Evolutionary conservation across 2,797 vertebrate species (phyloP), one percentile per base, ranked within the genome.

Genomic region (Platyrinchus mystaceus): DNA sequence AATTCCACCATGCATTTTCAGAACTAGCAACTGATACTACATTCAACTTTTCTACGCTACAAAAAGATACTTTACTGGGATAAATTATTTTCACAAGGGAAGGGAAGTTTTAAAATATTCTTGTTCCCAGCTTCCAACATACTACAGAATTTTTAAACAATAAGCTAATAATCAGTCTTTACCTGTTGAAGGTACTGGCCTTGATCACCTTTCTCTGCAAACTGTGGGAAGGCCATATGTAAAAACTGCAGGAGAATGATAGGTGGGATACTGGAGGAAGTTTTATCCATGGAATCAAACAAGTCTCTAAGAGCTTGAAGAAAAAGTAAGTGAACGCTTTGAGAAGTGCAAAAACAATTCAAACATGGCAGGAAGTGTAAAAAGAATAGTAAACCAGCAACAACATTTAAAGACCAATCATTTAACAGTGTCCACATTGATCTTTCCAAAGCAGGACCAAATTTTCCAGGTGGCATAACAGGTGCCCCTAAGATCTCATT

Each of bases 191-290:
- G 98, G 96, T 99, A 99, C 70, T 99, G 99, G 78, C 99, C 99
- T 98, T 99, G 99, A 76, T 99, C 99, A 1, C 99, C 99, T 91
- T 99, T 99, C 97, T 99, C 99, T 46, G 99, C 99, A 97, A 99
- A 99, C 98, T 99, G 99, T 83, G 99, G 99, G 96, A 99, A 99
- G 97, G 99, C 99, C 99, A 99, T 99, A 95, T 99, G 99, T 96
- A 99, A 98, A 97, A 99, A 99, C 96, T 99, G 99, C 97, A 99
- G 98, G 84, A 99, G 97, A 97, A 99, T 99, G 96, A 99, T 99
- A 78, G 99, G 99, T 49, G 99, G 99, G 94, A 99, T 99, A 98
- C 99, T 99, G 96, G 99, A 99, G 75, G 99, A 99, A 83, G 99
- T 99, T 98, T 99, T 99, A 90, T 99, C 99, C 99, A 99, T 99